Percentiles rank a stretch among this genome's conserved stretches.
These are phyloP conservation scores for Propithecus deckenii DNA, from an alignment of 2,797 vertebrate genomes.

Conservation along the genomic window DNA sequence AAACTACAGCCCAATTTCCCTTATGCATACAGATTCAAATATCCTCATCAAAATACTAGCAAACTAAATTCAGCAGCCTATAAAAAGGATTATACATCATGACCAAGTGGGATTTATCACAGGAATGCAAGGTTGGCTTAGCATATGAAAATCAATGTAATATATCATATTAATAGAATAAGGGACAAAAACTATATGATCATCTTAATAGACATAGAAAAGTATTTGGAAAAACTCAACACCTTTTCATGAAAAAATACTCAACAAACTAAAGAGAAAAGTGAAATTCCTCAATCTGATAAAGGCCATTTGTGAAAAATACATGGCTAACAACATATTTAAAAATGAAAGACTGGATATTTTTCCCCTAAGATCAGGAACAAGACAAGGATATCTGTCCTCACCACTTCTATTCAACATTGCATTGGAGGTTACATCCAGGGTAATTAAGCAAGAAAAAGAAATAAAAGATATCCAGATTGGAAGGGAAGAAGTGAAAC, in stretches of 20 bases:
- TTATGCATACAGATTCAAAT: background rate
- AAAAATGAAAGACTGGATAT: background rate
- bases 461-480: background rate
- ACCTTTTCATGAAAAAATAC: background rate
- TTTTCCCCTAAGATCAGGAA: background rate
- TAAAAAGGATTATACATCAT: background rate
- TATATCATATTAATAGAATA: background rate
- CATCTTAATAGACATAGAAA: background rate
- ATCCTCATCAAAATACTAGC: background rate
- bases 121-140: background rate
- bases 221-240: background rate
- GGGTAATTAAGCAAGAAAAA: background rate
- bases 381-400: background rate
- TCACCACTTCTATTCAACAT: background rate
- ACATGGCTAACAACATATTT: background rate
- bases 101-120: background rate
- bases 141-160: background rate
- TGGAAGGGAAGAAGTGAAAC: background rate
- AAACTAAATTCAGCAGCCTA: background rate
- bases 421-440: background rate
- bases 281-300: background rate
- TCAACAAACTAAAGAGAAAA: background rate
- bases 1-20: background rate
- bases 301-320: background rate
- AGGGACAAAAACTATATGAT: background rate